Conservation (phyloP, 2,888 invertebrate genomes). For the Eurytoma adleriae region DNA sequence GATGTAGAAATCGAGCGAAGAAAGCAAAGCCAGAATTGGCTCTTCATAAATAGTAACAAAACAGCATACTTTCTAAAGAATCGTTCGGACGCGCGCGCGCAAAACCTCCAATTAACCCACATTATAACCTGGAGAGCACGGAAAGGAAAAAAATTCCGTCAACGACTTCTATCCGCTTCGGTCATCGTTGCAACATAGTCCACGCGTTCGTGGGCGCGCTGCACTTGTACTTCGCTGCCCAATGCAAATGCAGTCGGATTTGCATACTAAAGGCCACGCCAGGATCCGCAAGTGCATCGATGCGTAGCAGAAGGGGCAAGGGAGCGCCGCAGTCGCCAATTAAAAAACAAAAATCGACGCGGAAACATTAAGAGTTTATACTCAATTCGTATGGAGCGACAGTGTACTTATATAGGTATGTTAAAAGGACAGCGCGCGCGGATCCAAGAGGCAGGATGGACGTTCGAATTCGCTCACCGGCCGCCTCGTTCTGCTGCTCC, state of each 20-base stretch:
- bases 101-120: slow-evolving; percentile 38
- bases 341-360: too few species aligned
- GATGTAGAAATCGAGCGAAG: too few species aligned
- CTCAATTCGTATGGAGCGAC: too few species aligned
- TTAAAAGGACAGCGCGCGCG: not conserved
- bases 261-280: not conserved
- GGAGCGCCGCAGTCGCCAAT: too few species aligned
- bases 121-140: slow-evolving; percentile 48
- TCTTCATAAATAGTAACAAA: slow-evolving; percentile 48
- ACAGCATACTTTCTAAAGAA: slow-evolving; percentile 30
- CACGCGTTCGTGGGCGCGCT: not conserved
- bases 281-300: too few species aligned
- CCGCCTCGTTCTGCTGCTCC: slow-evolving; percentile 89
- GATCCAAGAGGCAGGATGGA: too few species aligned
- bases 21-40: too few species aligned
- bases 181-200: not conserved
- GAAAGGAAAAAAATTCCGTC: not conserved
- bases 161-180: not conserved
- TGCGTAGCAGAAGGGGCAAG: too few species aligned
- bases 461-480: slow-evolving; percentile 74
- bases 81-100: slow-evolving; percentile 2
- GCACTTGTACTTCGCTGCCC: not conserved
- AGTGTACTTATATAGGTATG: too few species aligned
- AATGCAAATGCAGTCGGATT: slow-evolving; percentile 6
- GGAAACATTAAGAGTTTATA: too few species aligned